Evolutionary conservation across 2,113 vertebrate genomes (phyloP), one percentile per base, ranked within the genome.

Genomic region (Tetraodon nigroviridis): DNA sequence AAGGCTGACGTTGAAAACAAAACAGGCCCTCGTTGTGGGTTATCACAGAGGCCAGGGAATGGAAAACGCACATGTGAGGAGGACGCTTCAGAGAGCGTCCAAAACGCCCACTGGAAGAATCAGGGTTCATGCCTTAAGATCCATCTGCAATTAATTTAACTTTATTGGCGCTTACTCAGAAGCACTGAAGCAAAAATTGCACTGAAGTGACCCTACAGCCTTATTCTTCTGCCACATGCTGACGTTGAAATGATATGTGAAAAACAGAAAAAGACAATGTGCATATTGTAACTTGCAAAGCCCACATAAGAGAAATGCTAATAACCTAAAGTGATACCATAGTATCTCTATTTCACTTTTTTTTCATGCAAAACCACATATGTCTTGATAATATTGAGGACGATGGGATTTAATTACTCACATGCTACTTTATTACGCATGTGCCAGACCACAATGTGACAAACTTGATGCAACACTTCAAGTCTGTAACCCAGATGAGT

Each of bases 1-100:
- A 79, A 81, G 81, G 74, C 52, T 69, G 83, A 80, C 67, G 32
- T 76, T 76, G 69, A 77, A 80, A 82, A 75, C 73, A 80, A 75
- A 78, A 64, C 45, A 57, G 59, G 59, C 56, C 22, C 41, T 55
- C 54, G 75, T 41, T 1, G 45, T 24, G 3, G 76, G 73, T 76
- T 55, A 75, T 81, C 56, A 61, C 67, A 55, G 14, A n/a, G 32
- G 59, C 52, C 60, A 61, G 58, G 13, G 21, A 13, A 62, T 57
- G 61, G 21, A 8, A 75, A 69, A 16, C 61, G 68, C 73, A 78
- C 69, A 74, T 80, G 75, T 60, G 29, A 41, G 16, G 20, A 74
- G 37, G 63, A 41, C 18, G 67, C 47, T 17, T 67, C 60, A 19
- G n/a, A 19, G 14, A 7, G 51, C 14, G 27, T 50, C 59, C 44